phyloP scores from a whole-genome alignment of 2,888 invertebrate species.

The Clitarchus hookeri region DNA sequence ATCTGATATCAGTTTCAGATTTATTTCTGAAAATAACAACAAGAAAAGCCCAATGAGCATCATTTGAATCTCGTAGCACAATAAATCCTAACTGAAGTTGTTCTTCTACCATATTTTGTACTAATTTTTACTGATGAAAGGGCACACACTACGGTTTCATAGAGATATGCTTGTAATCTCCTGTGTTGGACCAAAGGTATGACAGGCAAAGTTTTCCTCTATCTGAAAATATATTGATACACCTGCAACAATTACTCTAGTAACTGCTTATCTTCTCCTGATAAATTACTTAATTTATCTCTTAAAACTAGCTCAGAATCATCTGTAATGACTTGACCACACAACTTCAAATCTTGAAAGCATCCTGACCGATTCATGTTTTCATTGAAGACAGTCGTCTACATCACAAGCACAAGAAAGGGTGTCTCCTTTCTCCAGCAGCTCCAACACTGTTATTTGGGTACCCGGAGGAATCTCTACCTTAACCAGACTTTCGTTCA shows the following conservation, averaged over 20 bases:
- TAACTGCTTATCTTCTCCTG: background rate
- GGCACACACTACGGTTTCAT: background rate
- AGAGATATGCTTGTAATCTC: background rate
- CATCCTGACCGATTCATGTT: background rate
- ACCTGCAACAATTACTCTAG: background rate
- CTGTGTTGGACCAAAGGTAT: background rate
- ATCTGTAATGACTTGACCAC: background rate
- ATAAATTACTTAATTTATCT: background rate
- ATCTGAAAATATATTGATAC: background rate
- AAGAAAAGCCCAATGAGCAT: background rate
- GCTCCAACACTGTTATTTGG: background rate
- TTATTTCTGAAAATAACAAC: background rate
- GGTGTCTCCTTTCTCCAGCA: background rate
- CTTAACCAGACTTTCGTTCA: background rate
- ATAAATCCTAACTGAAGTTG: background rate
- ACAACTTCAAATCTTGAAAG: background rate
- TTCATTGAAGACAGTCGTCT: background rate
- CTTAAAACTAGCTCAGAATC: background rate
- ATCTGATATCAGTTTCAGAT: background rate
- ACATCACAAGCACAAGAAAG: background rate
- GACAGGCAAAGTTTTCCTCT: background rate
- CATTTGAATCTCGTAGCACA: background rate
- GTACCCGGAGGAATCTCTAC: background rate
- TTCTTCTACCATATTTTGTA: slow-evolving; percentile 19
- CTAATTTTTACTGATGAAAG: slow-evolving; percentile 5